Base-by-base conservation (phyloP, 2,797 vertebrate species). In the Spondyliosoma cantharus region DNA sequence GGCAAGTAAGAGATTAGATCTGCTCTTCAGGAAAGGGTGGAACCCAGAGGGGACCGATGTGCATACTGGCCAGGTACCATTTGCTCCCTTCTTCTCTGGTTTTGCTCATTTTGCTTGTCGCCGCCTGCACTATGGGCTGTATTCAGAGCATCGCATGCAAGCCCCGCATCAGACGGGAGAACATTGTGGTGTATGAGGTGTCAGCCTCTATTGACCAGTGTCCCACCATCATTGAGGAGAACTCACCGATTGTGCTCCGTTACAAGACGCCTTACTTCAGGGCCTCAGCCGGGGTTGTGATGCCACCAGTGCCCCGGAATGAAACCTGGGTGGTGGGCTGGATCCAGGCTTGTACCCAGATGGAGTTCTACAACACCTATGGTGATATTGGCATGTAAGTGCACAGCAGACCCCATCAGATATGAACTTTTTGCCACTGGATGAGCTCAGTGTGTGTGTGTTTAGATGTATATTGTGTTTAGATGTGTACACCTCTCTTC, bases 291-390 rank as follows among this genome's bases (percentile, higher is more conserved):
- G 97, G 97, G 52, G 96, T 99, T 81, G 97, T 97, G 91, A 98
- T 99, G 97, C 98, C 98, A 57, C 97, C 98, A 49, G 96, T 99
- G 89, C 96, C 98, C 90, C 96, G 97, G 78, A 97, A 97, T 57
- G 97, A 99, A 90, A 99, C 97, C 85, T 99, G 98, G 98, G 98
- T 98, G 88, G 98, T 99, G 91, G 98, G 98, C 90, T 99, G 97
- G 97, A 98, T 99, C 90, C 98, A 99, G 93, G 98, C 98, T 63
- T 99, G 98, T 87, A 99, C 97, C 89, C 97, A 99, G 94, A 99
- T 99, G 98, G 98, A 99, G 94, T 99, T 99, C 95, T 98, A 97
- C 96, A 99, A 99, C 95, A 98, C 97, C 80, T 99, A 99, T 93
- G 97, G 97, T 80, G 97, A 97, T 89, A 95, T 97, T 90, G 97